phyloP scores from a whole-genome alignment of 2,797 vertebrate species.

The Microctenopoma stevenorrisi region DNA sequence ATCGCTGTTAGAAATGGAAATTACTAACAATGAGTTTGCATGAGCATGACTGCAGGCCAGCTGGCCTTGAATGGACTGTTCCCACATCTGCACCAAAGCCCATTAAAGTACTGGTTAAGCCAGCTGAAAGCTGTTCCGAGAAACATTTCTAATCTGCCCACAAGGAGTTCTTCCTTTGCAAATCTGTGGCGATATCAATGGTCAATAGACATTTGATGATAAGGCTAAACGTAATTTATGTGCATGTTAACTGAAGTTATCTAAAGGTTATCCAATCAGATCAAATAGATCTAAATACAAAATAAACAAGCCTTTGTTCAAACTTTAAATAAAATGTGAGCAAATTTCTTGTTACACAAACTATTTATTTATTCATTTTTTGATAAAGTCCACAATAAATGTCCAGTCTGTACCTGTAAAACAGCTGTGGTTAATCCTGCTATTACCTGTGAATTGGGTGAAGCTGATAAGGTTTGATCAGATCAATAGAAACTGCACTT shows the following conservation, averaged over 20 bases:
- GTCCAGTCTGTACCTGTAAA: no score
- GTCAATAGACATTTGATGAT: not conserved
- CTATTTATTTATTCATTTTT: no score
- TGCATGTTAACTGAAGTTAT: no score
- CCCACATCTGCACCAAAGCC: slow-evolving; percentile 57
- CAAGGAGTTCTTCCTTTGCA: not conserved
- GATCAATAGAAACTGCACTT: not conserved
- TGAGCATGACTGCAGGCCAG: not conserved
- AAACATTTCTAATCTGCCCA: slow-evolving; percentile 42
- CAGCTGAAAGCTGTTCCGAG: slow-evolving; percentile 41
- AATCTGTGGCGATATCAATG: slow-evolving; percentile 1
- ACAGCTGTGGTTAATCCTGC: not conserved
- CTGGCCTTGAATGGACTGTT: slow-evolving; percentile 4
- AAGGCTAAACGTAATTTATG: not conserved
- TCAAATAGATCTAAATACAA: no score
- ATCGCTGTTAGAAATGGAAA: not conserved
- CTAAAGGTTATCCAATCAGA: no score
- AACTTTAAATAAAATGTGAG: not conserved
- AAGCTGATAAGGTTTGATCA: not conserved
- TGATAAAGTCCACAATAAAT: no score
- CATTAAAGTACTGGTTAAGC: slow-evolving; percentile 58
- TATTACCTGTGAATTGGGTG: not conserved
- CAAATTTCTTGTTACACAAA: not conserved
- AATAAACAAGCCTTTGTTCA: no score
- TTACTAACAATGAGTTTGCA: not conserved